Evolutionary conservation across 92 coral and sea anemone species (phyloP), one percentile per base, ranked within the genome.

Genomic region (Siderastrea siderea): DNA sequence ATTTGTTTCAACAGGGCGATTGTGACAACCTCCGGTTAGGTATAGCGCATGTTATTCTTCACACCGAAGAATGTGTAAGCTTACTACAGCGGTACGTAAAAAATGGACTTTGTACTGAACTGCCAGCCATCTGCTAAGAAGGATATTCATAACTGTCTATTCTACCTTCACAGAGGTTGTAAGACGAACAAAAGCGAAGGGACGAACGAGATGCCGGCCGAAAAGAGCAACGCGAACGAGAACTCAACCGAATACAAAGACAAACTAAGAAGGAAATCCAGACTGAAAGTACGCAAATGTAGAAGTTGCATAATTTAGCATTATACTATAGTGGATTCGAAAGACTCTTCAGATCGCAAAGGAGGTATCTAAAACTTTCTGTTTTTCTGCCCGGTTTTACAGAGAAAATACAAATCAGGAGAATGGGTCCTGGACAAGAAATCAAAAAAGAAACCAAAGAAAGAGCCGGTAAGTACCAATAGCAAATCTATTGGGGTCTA

Each of bases 11-110:
- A 45, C 19, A 16, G 76, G 55, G 55, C 45, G 76, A 71, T 48
- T 46, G 17, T 47, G 19, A 71, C 76, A 19, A 47, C 45, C 53
- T 71, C 17, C 76, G 76, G 76, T 16, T 71, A 9, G 7, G 46
- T 47, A 71, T 71, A 71, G 76, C 11, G 4, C 76, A 71, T 48
- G 76, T 71, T 11, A 71, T 71, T 9, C 53, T 71, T 14, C 76
- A 71, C 52, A 71, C 76, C 7, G 55, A 71, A 15, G 76, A 71
- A 13, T 71, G 76, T 71, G 3, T 71, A 2, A 3, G 44, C 19
- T n/a, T 6, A 6, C 12, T 63, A 15, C 12, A n/a, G 68, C 19
- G 8, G 68, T 63, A 63, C n/a, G 68, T 63, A 17, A 14, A 71
- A 12, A 14, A 47, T 3, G 2, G 12, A 16, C 53, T 71, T 68